Base-by-base conservation (phyloP, 2,888 invertebrate genomes). In the Bimastos eiseni region DNA sequence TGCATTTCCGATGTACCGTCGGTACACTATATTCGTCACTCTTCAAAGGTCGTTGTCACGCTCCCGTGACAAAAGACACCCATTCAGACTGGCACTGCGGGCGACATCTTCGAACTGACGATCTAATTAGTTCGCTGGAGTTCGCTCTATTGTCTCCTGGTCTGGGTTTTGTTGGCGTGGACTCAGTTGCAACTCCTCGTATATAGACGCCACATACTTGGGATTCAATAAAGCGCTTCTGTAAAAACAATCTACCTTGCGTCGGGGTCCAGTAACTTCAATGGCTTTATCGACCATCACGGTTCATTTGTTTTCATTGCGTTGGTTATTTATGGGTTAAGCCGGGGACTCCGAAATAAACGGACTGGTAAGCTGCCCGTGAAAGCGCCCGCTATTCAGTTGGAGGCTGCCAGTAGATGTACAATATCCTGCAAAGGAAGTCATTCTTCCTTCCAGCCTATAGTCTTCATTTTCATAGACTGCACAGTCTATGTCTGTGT, bases 101-200 rank as follows among this genome's bases (percentile, higher is more conserved):
- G 70, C 70, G 70, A 70, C 70, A 70, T 70, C 70, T 70, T 70
- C 70, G 70, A 70, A 70, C n/a, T 70, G 70, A 70, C 70, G 70
- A 70, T 70, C 70, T n/a, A 70, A 70, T 70, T 70, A 70, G 70
- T 70, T 70, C 70, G 11, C 70, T 70, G 70, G 70, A 70, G 70
- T 70, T 49, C 70, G 70, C 70, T 70, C 70, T 70, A 70, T 70
- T 70, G 70, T 70, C 70, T 70, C 70, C 8, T n/a, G 70, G 70
- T 70, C 70, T 70, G n/a, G 49, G 30, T 70, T 70, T 70, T 70
- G 70, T 70, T n/a, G 70, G 70, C 13, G 70, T 17, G n/a, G 70
- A 70, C 30, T 70, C 70, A n/a, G 8, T 13, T 8, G 70, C n/a
- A n/a, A 70, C 70, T 30, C 70, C 11, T 17, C 70, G 70, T n/a